Base-by-base conservation (phyloP, 2,113 vertebrate species). In the Eupsittula cactorum region DNA sequence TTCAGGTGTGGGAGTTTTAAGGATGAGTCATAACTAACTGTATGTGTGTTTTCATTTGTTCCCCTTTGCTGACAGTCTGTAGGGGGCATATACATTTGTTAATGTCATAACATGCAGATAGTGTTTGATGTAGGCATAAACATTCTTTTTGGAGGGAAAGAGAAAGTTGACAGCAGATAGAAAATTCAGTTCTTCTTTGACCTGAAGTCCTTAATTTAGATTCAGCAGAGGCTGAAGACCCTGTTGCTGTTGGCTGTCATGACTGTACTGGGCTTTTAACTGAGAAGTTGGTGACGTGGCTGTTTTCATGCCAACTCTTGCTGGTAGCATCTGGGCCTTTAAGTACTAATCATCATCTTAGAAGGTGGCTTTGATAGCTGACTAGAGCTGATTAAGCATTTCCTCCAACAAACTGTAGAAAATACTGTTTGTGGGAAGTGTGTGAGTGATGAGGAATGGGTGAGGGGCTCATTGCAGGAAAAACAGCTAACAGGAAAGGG, bases 401-500 rank as follows among this genome's bases (percentile, higher is more conserved):
- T 97, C 87, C 60, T 93, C 67, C 47, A 95, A 19, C 75, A 87
- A 92, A 86, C 90, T 88, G 92, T 91, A 93, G 82, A 91, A 94
- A 97, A 78, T 90, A 63, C 71, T 91, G 78, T 89, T 95, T 82
- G 82, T 85, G 76, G 83, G 82, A 96, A 94, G 68, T 29, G 50
- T 88, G 63, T 83, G 47, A 82, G 37, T 70, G 65, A 94, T 86
- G 86, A 47, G 86, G 93, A 47, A 84, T 81, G 94, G 93, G 86
- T 92, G 91, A 92, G 79, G 82, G 82, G 70, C 87, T 96, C 39
- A 74, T 29, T 50, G 92, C 92, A 96, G 95, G 92, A 95, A 96
- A 94, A 97, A 86, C 84, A 96, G 64, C 86, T 95, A 92, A 87
- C 91, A 96, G 93, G 95, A 96, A 97, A 90, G 78, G 23, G 28